Evolutionary conservation across 2,113 vertebrate species (phyloP), one percentile per base, ranked within the genome.

Genomic region (Psephotus haematonotus): DNA sequence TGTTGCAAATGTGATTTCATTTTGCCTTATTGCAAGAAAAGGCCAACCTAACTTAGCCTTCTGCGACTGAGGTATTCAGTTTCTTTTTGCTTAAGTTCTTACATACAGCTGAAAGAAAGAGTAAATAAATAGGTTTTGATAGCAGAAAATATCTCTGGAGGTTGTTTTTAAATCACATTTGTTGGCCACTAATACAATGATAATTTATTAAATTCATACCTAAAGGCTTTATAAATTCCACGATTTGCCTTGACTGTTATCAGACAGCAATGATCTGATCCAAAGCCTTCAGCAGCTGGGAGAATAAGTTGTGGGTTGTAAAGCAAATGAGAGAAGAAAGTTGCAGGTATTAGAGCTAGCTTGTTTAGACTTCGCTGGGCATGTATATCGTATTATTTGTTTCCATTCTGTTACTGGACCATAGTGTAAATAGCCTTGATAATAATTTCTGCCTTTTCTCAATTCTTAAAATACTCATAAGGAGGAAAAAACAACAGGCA

Each of bases 171-270:
- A 84, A 88, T 71, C 69, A 41, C 33, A 84, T 93, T 94, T 71
- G 18, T 71, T 86, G 52, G 16, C 52, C 93, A 65, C 24, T 88
- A 95, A 86, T 92, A 83, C 85, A 71, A 49, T 29, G 7, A 4
- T 94, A 91, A 93, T 93, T 82, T 78, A 60, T 85, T 89, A 94
- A 90, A 87, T 91, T 93, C 63, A 62, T 85, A 95, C 74, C 70
- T 83, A 82, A 91, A 85, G 70, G 25, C 57, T 91, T 91, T 62
- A 91, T 72, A 85, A 89, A 91, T 85, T 47, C 57, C 35, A 79
- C 16, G 13, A 15, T 71, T 95, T 78, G 49, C 27, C 57, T 71
- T 71, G 25, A 33, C 25, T 88, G 4, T 86, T 95, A 67, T 52
- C 28, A 63, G 68, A 13, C 43, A 74, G 13, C 39, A 70, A 83